Percentiles rank a stretch among this genome's conserved stretches.
Conservation (phyloP, 2,797 vertebrate species). For the Geotria australis region DNA sequence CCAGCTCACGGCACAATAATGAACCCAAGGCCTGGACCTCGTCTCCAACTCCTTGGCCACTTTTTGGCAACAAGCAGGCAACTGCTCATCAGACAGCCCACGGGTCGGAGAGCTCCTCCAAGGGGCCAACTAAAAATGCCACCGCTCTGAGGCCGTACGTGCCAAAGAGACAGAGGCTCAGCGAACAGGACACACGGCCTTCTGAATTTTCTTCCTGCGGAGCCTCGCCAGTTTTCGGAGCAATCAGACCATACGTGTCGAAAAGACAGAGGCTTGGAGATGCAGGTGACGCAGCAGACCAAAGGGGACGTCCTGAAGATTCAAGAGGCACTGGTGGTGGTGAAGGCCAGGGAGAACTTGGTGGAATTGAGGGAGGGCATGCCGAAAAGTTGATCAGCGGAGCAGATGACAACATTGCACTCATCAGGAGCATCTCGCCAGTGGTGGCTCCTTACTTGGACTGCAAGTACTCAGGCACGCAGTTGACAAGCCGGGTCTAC, state of each 20-base stretch:
- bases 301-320: background rate
- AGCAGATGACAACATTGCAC: slow-evolving; percentile 3
- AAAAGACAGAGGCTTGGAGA: slow-evolving; percentile 27
- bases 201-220: no score
- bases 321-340: background rate
- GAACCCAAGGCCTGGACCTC: no score
- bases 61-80: no score
- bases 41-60: no score
- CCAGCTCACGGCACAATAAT: no score
- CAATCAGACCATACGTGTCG: no score
- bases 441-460: slow-evolving; percentile 28
- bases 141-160: slow-evolving; percentile 30
- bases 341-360: background rate
- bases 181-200: no score
- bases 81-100: no score
- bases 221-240: no score
- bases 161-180: slow-evolving; percentile 6
- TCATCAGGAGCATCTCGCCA: slow-evolving; percentile 18
- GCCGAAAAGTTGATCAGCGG: slow-evolving; percentile 3
- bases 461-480: slow-evolving; percentile 12
- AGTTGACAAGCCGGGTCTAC: slow-evolving; percentile 24
- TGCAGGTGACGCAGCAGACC: background rate
- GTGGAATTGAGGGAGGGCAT: background rate
- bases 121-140: slow-evolving; percentile 14
- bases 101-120: background rate